These are phyloP conservation scores for Botia almorhae DNA, from an alignment of 2,797 vertebrate genomes.

Conservation along the genomic window DNA sequence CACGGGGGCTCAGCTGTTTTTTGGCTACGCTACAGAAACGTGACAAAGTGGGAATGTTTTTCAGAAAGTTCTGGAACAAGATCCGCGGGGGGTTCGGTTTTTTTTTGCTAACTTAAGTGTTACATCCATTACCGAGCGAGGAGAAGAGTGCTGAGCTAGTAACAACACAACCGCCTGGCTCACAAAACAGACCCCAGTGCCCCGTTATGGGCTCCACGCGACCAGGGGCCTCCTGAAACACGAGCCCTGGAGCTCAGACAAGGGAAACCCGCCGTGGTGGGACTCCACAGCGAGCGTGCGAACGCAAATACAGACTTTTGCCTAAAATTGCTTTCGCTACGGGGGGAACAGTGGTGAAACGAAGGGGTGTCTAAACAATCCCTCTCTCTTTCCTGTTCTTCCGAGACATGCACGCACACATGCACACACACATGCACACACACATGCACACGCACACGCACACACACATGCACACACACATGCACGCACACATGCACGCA, in stretches of 20 bases:
- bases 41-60: conserved; percentile 35
- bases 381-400: neutral
- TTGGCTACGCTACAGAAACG: conserved; percentile 11
- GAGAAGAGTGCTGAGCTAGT: conserved; percentile 73
- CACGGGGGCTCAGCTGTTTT: neutral
- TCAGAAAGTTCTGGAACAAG: conserved; percentile 52
- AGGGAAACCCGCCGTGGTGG: conserved; percentile 60
- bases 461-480: conserved; percentile 83
- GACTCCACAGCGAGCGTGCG: conserved; percentile 39
- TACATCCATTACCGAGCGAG: conserved; percentile 72
- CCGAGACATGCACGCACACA: neutral
- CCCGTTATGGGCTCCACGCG: conserved; percentile 65
- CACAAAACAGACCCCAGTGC: conserved; percentile 59
- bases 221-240: conserved; percentile 66
- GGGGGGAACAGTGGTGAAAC: neutral
- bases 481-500: conserved; percentile 59
- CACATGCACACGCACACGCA: too few species aligned
- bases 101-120: conserved; percentile 66
- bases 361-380: neutral
- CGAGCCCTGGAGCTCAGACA: conserved; percentile 66
- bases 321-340: conserved; percentile 28
- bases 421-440: conserved; percentile 88
- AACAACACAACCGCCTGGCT: conserved; percentile 65
- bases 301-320: conserved; percentile 40
- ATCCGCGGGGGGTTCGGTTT: conserved; percentile 45